These are phyloP conservation scores for Psylliodes chrysocephalus DNA, from an alignment of 2,888 invertebrate genomes.

Conservation along the genomic window DNA sequence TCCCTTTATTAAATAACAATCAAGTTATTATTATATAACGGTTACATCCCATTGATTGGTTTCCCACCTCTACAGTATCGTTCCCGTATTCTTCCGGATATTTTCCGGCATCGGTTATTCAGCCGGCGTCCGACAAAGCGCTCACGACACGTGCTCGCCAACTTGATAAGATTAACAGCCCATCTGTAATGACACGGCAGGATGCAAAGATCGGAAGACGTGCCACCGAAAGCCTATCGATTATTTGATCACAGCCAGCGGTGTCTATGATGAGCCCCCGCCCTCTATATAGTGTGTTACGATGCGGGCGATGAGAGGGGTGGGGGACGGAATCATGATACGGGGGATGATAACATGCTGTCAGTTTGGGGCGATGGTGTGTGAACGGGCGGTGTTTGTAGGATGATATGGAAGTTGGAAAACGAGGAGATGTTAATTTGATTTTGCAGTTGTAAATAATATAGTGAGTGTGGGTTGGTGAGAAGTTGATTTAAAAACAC, in stretches of 20 bases:
- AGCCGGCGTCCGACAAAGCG: conserved; percentile 51
- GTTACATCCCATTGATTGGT: too few species aligned
- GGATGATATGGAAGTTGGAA: neutral
- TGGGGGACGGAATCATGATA: conserved; percentile 4
- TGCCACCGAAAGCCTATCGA: conserved; percentile 51
- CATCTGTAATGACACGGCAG: conserved; percentile 56
- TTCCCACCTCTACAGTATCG: conserved; percentile 28
- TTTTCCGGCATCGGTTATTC: conserved; percentile 51
- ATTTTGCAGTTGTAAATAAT: neutral
- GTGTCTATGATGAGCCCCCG: conserved; percentile 48
- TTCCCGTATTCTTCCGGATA: conserved; percentile 52
- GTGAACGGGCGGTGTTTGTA: conserved; percentile 37
- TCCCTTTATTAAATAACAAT: too few species aligned
- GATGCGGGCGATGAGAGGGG: too few species aligned
- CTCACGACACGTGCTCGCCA: conserved; percentile 55
- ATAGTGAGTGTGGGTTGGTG: neutral
- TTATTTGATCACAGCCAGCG: conserved; percentile 47
- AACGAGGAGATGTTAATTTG: neutral
- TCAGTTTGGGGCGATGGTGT: conserved; percentile 51
- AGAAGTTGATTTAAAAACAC: neutral
- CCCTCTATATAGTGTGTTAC: neutral
- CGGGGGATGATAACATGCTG: conserved; percentile 48
- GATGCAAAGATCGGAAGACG: conserved; percentile 57
- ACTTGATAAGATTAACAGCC: conserved; percentile 57
- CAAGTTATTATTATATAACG: too few species aligned